phyloP scores from a whole-genome alignment of 2,888 invertebrate genomes.

The Acronicta leporina region DNA sequence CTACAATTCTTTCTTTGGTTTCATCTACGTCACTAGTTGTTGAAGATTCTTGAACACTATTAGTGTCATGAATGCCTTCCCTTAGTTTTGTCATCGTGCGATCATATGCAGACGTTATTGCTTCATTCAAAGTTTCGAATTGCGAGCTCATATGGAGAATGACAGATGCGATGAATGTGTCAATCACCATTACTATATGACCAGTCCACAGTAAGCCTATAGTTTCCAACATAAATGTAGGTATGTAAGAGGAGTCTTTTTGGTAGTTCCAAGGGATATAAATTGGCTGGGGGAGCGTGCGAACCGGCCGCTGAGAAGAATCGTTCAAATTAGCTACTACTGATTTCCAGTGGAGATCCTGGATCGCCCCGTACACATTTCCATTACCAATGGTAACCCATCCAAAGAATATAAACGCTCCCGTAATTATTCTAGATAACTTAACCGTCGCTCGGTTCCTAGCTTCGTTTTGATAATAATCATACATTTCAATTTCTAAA shows the following conservation, averaged over 20 bases:
- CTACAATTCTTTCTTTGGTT: constrained; percentile 66
- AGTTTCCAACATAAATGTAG: constrained; percentile 79
- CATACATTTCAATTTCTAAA: constrained; percentile 75
- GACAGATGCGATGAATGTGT: constrained; percentile 82
- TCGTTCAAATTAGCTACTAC: constrained; percentile 70
- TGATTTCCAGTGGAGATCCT: constrained; percentile 78
- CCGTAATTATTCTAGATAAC: constrained; percentile 74
- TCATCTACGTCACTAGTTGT: constrained; percentile 50
- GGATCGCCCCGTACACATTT: constrained; percentile 77
- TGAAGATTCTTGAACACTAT: constrained; percentile 39
- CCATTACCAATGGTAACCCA: constrained; percentile 83
- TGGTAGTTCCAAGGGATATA: constrained; percentile 86
- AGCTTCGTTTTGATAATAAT: constrained; percentile 77
- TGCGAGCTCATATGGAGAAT: constrained; percentile 84
- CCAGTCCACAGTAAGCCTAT: constrained; percentile 84
- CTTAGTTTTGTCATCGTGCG: constrained; percentile 71
- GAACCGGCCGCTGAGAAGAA: constrained; percentile 64
- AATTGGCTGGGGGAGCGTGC: constrained; percentile 82
- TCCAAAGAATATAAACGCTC: constrained; percentile 79
- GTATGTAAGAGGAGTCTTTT: constrained; percentile 71
- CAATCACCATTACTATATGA: constrained; percentile 84
- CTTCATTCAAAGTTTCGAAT: constrained; percentile 78
- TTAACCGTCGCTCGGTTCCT: constrained; percentile 72
- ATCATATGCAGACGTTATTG: constrained; percentile 76
- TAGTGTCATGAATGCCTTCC: constrained; percentile 52